A percentile compares a stretch with the other conserved stretches of the same genome.
Conservation (phyloP, 2,113 vertebrate genomes). For the zebrafish (Danio rerio) region DNA sequence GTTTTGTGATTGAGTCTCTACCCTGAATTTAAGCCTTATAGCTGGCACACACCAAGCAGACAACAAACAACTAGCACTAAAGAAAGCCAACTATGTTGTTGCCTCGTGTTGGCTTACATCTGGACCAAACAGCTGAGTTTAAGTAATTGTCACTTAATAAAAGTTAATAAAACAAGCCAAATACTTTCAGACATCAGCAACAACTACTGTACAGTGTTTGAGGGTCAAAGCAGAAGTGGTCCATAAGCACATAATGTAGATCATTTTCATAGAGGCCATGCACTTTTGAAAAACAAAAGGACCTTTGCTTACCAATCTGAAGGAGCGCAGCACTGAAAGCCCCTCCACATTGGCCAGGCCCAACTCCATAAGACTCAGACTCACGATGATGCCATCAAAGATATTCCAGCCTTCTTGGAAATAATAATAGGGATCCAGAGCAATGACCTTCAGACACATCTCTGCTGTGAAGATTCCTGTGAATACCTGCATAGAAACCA, state of each 20-base stretch:
- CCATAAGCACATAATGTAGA: no score
- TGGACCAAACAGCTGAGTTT: no score
- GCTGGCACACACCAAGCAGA: no score
- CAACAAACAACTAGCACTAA: no score
- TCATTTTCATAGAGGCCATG: no score
- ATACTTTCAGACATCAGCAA: no score
- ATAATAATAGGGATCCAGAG: constrained; percentile 97
- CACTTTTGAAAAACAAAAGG: not conserved
- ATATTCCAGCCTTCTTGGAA: constrained; percentile 99
- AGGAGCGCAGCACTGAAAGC: constrained; percentile 94
- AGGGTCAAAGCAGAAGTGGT: no score
- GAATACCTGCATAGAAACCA: constrained; percentile 83
- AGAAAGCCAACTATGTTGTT: no score
- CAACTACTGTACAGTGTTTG: no score
- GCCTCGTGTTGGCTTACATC: no score
- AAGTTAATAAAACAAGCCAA: no score
- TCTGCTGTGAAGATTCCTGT: constrained; percentile 98
- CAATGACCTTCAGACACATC: constrained; percentile 97
- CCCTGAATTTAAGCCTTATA: not conserved
- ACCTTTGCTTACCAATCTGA: constrained; percentile 87
- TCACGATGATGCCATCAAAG: constrained; percentile 96
- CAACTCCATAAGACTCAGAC: constrained; percentile 96
- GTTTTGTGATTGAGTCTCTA: not conserved
- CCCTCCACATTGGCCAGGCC: constrained; percentile 94
- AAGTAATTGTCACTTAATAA: no score